These are phyloP conservation scores for Notodonta ziczac DNA, from an alignment of 2,888 invertebrate species.

Conservation along the genomic window DNA sequence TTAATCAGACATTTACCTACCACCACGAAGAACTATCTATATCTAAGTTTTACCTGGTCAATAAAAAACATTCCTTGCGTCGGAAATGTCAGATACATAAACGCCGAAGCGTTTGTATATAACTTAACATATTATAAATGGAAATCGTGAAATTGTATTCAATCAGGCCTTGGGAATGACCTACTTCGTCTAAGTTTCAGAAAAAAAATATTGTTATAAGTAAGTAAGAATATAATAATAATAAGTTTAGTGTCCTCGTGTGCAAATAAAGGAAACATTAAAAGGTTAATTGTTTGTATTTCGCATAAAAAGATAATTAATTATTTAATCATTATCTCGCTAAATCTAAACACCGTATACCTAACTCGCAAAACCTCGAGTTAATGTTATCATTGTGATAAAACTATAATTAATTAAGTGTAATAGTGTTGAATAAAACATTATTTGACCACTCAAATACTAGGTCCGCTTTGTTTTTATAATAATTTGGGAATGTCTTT, in stretches of 20 bases:
- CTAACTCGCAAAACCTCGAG: slow-evolving; percentile 2
- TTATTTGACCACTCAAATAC: neutral
- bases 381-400: neutral
- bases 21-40: too few species aligned
- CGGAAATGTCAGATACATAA: too few species aligned
- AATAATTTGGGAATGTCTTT: slow-evolving; percentile 7
- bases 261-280: slow-evolving; percentile 28
- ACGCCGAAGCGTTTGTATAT: too few species aligned
- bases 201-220: slow-evolving; percentile 20
- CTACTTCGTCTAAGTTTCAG: slow-evolving; percentile 23
- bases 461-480: neutral
- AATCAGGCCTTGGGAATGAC: slow-evolving; percentile 39
- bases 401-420: slow-evolving; percentile 1
- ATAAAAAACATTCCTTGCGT: too few species aligned
- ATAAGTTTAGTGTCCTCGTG: slow-evolving; percentile 28
- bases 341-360: slow-evolving; percentile 20
- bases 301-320: slow-evolving; percentile 17
- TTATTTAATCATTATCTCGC: slow-evolving; percentile 21
- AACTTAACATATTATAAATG: too few species aligned
- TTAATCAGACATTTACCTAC: too few species aligned
- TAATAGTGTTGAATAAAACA: neutral
- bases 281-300: slow-evolving; percentile 21
- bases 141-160: neutral
- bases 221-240: slow-evolving; percentile 6
- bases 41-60: too few species aligned